Percentiles rank a stretch among this genome's conserved stretches.
Evolutionary conservation across 2,113 vertebrate genomes (phyloP).

Genomic region (Clarias magur): DNA sequence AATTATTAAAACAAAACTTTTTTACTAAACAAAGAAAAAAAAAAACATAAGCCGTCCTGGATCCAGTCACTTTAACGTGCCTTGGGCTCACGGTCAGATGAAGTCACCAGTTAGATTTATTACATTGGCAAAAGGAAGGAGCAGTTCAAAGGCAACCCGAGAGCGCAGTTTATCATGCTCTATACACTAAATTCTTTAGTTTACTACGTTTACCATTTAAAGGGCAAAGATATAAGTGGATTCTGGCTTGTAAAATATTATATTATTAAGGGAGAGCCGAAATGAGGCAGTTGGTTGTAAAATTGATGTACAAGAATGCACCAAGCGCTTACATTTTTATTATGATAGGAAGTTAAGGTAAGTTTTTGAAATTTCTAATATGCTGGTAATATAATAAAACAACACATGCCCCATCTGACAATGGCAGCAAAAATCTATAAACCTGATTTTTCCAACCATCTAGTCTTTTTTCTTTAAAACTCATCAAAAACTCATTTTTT

Average conservation of each 20-base stretch:
- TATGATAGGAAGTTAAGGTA: not conserved
- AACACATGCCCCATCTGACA: not conserved
- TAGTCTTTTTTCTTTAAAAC: not conserved
- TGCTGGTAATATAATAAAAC: not conserved
- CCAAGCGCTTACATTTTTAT: not conserved
- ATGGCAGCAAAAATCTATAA: not conserved
- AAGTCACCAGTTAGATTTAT: constrained; percentile 53
- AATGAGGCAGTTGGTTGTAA: constrained; percentile 5
- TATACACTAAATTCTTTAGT: constrained; percentile 12
- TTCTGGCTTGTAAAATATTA: not conserved
- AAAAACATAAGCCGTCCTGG: not conserved
- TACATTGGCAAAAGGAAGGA: constrained; percentile 41
- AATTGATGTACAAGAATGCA: constrained; percentile 12
- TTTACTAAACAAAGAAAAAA: not conserved
- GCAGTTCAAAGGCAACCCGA: constrained; percentile 58
- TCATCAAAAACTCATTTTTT: not conserved
- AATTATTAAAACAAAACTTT: not conserved
- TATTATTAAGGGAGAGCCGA: not conserved
- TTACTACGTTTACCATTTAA: not conserved
- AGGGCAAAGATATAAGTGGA: not conserved
- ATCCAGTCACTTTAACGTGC: constrained; percentile 47
- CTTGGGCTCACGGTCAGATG: constrained; percentile 37
- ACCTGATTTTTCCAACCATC: not conserved
- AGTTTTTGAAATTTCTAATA: not conserved
- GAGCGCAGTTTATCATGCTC: constrained; percentile 40